These are phyloP conservation scores for Apis dorsata DNA, from an alignment of 1,140 invertebrate genomes.

Conservation along the genomic window DNA sequence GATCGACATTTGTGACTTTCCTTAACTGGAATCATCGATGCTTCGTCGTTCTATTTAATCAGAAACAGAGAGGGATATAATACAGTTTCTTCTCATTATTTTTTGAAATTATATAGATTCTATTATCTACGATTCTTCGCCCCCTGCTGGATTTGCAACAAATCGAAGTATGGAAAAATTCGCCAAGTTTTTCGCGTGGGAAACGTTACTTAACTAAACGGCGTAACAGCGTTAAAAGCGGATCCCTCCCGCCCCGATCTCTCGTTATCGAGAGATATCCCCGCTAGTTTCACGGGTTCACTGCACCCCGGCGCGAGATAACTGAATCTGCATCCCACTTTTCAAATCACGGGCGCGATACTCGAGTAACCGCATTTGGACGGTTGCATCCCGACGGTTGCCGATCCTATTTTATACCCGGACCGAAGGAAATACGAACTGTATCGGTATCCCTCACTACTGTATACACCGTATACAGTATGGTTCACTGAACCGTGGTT, in stretches of 20 bases:
- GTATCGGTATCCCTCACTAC: constrained; percentile 2
- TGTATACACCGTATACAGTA: background rate
- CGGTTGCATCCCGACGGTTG: constrained; percentile 8
- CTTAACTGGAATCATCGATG: no score
- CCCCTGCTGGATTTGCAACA: no score
- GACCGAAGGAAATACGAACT: constrained; percentile 35
- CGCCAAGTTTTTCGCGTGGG: no score
- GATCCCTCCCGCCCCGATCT: background rate
- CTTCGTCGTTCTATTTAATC: no score
- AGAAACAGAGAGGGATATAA: no score
- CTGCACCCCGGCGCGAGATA: constrained; percentile 48
- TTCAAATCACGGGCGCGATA: constrained; percentile 23
- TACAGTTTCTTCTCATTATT: no score
- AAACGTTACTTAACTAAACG: no score
- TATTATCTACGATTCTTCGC: no score
- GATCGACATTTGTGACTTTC: no score
- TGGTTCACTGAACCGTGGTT: constrained; percentile 30
- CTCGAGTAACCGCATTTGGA: constrained; percentile 46
- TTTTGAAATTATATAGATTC: no score
- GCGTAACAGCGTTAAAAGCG: no score
- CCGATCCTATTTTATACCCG: constrained; percentile 35
- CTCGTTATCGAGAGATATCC: constrained; percentile 13
- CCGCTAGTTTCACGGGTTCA: constrained; percentile 31
- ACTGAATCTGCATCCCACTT: constrained; percentile 53
- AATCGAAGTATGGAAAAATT: no score